These are phyloP conservation scores for Clarias pachynema DNA, from an alignment of 2,797 vertebrate species.

Conservation along the genomic window DNA sequence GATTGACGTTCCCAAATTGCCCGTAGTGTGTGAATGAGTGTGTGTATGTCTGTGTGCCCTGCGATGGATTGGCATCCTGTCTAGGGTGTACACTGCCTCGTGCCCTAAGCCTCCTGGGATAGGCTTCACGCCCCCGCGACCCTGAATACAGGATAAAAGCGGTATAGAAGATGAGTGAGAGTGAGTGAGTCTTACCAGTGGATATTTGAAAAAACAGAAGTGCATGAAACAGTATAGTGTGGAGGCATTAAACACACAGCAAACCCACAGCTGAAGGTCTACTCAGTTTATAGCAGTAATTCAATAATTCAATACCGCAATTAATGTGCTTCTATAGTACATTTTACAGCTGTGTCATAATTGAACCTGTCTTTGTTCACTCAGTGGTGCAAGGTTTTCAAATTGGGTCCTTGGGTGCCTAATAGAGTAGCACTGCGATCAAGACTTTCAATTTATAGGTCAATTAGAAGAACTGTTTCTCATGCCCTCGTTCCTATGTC, in stretches of 20 bases:
- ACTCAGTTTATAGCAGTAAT: slow-evolving; percentile 1
- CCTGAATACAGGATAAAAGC: too few species aligned
- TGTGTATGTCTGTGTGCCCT: too few species aligned
- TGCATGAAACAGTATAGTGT: not conserved
- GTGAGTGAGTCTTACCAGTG: not conserved
- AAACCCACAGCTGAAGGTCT: not conserved
- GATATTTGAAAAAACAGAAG: slow-evolving; percentile 3
- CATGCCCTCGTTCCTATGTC: not conserved
- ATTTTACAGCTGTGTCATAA: slow-evolving; percentile 17
- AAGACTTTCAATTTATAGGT: not conserved
- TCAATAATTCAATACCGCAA: slow-evolving; percentile 19
- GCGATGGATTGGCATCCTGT: too few species aligned
- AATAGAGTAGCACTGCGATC: not conserved
- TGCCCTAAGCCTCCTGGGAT: too few species aligned
- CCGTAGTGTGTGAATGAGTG: too few species aligned
- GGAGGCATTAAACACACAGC: not conserved
- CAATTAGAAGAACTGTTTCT: not conserved
- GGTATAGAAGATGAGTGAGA: too few species aligned
- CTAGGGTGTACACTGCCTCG: too few species aligned
- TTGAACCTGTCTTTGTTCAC: slow-evolving; percentile 5
- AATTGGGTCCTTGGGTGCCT: not conserved
- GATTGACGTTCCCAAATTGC: too few species aligned
- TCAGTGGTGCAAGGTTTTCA: slow-evolving; percentile 5
- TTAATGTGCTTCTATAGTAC: not conserved
- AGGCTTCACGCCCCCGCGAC: too few species aligned